phyloP scores from a whole-genome alignment of 2,888 invertebrate genomes.

The Leuctra nigra region DNA sequence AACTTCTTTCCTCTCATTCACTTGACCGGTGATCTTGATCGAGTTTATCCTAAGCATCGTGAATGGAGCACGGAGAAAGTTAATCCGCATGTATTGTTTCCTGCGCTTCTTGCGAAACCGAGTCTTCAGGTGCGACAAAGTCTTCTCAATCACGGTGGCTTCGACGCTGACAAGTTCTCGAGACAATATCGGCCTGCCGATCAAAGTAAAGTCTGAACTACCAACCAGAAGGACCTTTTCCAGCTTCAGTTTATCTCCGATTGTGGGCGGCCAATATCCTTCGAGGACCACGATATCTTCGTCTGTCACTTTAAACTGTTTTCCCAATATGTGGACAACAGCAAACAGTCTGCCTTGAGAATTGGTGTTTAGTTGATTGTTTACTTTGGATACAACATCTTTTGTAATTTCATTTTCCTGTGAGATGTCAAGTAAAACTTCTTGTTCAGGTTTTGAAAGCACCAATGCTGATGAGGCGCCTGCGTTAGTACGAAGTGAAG shows the following conservation, averaged over 20 bases:
- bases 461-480: not conserved
- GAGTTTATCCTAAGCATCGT: conserved; percentile 72
- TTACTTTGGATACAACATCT: conserved; percentile 57
- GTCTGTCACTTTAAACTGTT: conserved; percentile 77
- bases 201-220: conserved; percentile 68
- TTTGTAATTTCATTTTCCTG: not conserved
- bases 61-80: conserved; percentile 60
- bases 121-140: conserved; percentile 70
- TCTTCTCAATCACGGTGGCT: conserved; percentile 79
- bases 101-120: conserved; percentile 68
- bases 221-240: conserved; percentile 78
- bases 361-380: conserved; percentile 50
- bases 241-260: conserved; percentile 69
- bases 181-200: conserved; percentile 73
- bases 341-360: conserved; percentile 66
- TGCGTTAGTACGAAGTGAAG: not conserved
- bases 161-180: conserved; percentile 64
- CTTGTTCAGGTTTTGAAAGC: not conserved
- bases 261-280: conserved; percentile 76
- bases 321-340: conserved; percentile 70
- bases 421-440: not conserved
- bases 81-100: conserved; percentile 69
- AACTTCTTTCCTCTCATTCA: conserved; percentile 45
- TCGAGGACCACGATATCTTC: conserved; percentile 80
- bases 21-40: conserved; percentile 52